Percentiles rank a stretch among this genome's conserved stretches.
These are phyloP conservation scores for Atherix ibis DNA, from an alignment of 2,888 invertebrate species.

Conservation along the genomic window DNA sequence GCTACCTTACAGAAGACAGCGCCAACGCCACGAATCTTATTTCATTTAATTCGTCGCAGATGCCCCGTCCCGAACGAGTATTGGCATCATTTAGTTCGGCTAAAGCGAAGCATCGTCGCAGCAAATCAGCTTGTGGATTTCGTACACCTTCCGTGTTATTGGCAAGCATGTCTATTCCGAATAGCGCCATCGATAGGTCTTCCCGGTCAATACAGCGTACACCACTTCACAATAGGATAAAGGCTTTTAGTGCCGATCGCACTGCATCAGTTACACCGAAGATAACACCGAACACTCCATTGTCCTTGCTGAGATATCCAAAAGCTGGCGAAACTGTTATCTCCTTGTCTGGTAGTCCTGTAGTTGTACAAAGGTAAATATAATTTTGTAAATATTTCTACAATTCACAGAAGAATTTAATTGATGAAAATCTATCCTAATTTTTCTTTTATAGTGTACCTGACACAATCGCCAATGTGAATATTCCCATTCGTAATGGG, in stretches of 20 bases:
- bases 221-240: slow-evolving; percentile 19
- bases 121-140: slow-evolving; percentile 23
- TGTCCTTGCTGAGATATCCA: slow-evolving; percentile 29
- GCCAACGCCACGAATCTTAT: too few species aligned
- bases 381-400: background rate
- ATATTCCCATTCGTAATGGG: slow-evolving; percentile 30
- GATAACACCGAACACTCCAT: slow-evolving; percentile 16
- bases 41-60: slow-evolving; percentile 8
- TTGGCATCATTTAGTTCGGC: slow-evolving; percentile 28
- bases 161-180: background rate
- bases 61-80: slow-evolving; percentile 12
- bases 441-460: slow-evolving; percentile 18
- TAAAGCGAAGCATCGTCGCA: slow-evolving; percentile 25
- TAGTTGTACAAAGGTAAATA: slow-evolving; percentile 28
- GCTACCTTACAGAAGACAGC: slow-evolving; percentile 34
- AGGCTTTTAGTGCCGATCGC: slow-evolving; percentile 29
- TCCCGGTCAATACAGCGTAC: slow-evolving; percentile 27
- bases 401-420: too few species aligned
- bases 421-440: too few species aligned
- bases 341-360: slow-evolving; percentile 29
- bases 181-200: slow-evolving; percentile 12
- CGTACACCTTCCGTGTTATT: background rate
- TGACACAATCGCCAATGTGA: slow-evolving; percentile 28
- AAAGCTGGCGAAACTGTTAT: slow-evolving; percentile 29
- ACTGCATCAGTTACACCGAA: slow-evolving; percentile 16